Base-by-base conservation (phyloP, 2,797 vertebrate species). In the Neoniphon sammara region DNA sequence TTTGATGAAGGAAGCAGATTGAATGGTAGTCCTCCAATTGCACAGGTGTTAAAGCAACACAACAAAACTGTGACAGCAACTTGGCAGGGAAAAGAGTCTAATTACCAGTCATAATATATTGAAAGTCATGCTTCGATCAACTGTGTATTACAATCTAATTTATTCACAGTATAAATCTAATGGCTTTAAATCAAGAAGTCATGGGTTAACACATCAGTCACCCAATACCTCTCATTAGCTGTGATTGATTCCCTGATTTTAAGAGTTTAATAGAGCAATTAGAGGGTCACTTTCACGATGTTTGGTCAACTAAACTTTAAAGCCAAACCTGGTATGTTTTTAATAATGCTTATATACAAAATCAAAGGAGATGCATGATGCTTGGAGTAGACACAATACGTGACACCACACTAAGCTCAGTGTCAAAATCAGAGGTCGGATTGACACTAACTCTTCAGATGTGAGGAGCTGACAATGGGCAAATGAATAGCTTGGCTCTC, bases 21-120 rank as follows among this genome's bases (percentile, higher is more conserved):
- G 57, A 59, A 39, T 59, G n/a, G 18, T 36, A n/a, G 20, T 60
- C 44, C 34, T 18, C n/a, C 34, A 53, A 23, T 80, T 85, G 66
- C 20, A 65, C 65, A 76, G 30, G 74, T 70, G 17, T 68, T 78
- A 70, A 84, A 67, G 44, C 20, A 49, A 66, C 18, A 59, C 17
- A 57, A 39, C 46, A 67, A 77, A 73, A 47, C 57, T 80, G 56
- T 69, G 75, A 64, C 70, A 84, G 65, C 72, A 70, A 65, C 49
- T 75, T 77, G 83, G 81, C 74, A 78, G 65, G 55, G n/a, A 67
- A 76, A 76, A 76, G 49, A 73, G 73, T 25, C 55, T 85, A 77
- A 85, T 87, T 79, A 82, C 50, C n/a, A 73, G 53, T 39, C 71
- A 53, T 55, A 64, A 59, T 59, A 58, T 57, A 56, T 27, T 53